These are phyloP conservation scores for Yponomeuta malinellus DNA, from an alignment of 2,888 invertebrate genomes.

Conservation along the genomic window DNA sequence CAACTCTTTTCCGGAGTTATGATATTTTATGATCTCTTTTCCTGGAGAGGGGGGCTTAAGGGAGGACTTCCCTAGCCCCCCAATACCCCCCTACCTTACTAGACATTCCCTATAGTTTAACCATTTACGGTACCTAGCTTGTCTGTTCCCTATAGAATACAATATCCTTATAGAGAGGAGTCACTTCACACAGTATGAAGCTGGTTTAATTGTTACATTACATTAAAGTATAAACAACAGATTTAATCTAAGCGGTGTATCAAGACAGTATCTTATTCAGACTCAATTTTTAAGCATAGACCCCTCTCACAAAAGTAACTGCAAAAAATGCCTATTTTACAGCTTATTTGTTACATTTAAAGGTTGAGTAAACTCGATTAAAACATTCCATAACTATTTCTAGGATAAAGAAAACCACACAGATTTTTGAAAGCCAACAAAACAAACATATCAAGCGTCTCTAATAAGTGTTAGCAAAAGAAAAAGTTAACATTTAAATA, in stretches of 20 bases:
- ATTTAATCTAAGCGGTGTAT: not conserved
- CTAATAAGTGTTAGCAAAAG: conserved; percentile 63
- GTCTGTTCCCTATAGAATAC: conserved; percentile 32
- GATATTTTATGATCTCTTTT: no score
- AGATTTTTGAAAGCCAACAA: conserved; percentile 70
- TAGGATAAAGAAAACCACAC: conserved; percentile 67
- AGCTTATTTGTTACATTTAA: conserved; percentile 27
- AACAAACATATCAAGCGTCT: conserved; percentile 63
- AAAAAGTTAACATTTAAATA: conserved; percentile 30
- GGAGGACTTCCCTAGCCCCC: no score
- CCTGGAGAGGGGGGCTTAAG: no score
- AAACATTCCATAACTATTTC: conserved; percentile 68
- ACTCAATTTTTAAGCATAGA: no score
- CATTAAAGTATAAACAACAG: conserved; percentile 4
- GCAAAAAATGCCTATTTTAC: conserved; percentile 26
- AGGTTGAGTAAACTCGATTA: conserved; percentile 47
- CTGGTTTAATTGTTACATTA: conserved; percentile 4
- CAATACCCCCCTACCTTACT: no score
- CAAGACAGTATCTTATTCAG: no score
- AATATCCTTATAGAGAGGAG: conserved; percentile 52
- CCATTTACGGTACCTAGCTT: conserved; percentile 44
- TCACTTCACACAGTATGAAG: conserved; percentile 15
- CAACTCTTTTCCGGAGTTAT: no score
- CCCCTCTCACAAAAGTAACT: conserved; percentile 31
- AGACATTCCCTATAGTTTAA: no score